These are phyloP conservation scores for Lasioglossum baleicum DNA, from an alignment of 1,140 invertebrate species.

Conservation along the genomic window DNA sequence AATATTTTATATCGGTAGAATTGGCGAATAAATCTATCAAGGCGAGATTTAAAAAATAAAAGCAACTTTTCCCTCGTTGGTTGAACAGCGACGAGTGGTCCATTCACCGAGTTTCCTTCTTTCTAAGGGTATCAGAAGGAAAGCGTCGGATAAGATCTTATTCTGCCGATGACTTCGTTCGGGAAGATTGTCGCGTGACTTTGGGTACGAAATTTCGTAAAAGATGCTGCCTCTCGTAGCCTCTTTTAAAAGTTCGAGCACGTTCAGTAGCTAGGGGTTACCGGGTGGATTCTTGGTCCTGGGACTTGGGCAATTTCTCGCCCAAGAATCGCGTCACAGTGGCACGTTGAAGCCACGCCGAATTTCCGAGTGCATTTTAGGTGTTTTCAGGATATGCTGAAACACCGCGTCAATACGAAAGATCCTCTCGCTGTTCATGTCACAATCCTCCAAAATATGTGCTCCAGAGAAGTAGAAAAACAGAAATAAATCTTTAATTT, in stretches of 20 bases:
- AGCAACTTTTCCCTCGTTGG: too few species aligned
- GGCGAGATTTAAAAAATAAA: too few species aligned
- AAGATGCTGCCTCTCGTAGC: background rate
- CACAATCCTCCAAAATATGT: background rate
- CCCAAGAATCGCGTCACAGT: background rate
- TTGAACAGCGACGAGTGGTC: too few species aligned
- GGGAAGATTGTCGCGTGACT: slow-evolving; percentile 1
- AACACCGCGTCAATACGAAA: background rate
- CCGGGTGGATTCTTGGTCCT: slow-evolving; percentile 6
- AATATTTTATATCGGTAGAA: too few species aligned
- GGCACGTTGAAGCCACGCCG: slow-evolving; percentile 6
- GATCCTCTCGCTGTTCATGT: background rate
- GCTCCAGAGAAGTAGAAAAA: background rate
- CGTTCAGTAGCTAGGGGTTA: slow-evolving; percentile 9
- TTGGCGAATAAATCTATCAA: too few species aligned
- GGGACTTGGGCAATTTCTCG: slow-evolving; percentile 31
- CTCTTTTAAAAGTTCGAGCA: slow-evolving; percentile 43
- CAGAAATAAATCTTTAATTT: background rate
- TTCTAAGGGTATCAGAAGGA: background rate
- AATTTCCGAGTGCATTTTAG: background rate
- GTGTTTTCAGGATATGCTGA: background rate
- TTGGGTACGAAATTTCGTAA: slow-evolving; percentile 16
- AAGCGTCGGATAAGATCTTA: background rate
- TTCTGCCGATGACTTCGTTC: background rate
- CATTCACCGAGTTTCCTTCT: background rate